Percentiles rank a stretch among this genome's conserved stretches.
phyloP scores from a whole-genome alignment of 2,113 vertebrate species.

The Misgurnus anguillicaudatus region DNA sequence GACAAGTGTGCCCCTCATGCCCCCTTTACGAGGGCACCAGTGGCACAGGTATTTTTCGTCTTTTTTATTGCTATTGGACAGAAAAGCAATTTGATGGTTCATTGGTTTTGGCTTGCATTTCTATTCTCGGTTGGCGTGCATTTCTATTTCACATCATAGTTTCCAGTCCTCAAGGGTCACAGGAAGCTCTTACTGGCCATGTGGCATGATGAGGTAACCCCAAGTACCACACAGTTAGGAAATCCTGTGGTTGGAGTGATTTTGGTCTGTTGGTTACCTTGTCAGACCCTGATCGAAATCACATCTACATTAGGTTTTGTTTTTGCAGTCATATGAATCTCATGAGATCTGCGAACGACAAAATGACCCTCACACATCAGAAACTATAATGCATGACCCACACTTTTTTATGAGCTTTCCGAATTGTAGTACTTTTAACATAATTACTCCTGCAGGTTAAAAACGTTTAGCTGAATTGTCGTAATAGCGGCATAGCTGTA shows the following conservation, averaged over 20 bases:
- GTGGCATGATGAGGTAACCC: not conserved
- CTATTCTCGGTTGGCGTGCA: not conserved
- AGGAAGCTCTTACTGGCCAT: not conserved
- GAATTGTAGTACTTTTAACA: constrained; percentile 34
- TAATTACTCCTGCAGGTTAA: constrained; percentile 34
- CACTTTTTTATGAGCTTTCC: constrained; percentile 17
- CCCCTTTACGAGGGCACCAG: too few species aligned
- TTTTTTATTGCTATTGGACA: not conserved
- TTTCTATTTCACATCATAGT: constrained; percentile 12
- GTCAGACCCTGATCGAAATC: constrained; percentile 22
- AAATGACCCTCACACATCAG: constrained; percentile 24
- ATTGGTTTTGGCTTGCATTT: constrained; percentile 2
- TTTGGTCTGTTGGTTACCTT: constrained; percentile 55
- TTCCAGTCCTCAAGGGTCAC: constrained; percentile 14
- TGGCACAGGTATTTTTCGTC: not conserved
- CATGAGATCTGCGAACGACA: constrained; percentile 28
- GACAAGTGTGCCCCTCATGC: not conserved
- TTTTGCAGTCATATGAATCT: constrained; percentile 23
- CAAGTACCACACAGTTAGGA: constrained; percentile 58
- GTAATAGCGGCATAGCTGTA: constrained; percentile 48
- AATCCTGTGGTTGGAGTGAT: constrained; percentile 71
- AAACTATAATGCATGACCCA: constrained; percentile 9
- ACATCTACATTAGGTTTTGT: constrained; percentile 18
- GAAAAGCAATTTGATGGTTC: not conserved
- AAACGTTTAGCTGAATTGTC: constrained; percentile 48